Percentiles rank a stretch among this genome's conserved stretches.
phyloP scores from a whole-genome alignment of 2,113 vertebrate genomes.

The Petrocephalus microphthalmus region DNA sequence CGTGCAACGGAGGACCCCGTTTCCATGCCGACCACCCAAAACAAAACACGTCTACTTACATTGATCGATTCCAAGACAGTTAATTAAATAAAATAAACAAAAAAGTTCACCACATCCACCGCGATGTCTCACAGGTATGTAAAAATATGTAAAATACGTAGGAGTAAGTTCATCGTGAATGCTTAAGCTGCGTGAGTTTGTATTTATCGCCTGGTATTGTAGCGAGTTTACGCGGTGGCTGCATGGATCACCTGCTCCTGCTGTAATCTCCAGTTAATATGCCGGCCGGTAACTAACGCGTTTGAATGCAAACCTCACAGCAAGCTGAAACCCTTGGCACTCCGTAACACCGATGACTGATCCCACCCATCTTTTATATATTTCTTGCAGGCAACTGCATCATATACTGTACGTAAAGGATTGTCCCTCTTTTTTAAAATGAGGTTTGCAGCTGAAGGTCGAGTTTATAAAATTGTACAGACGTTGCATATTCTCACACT shows the following conservation, averaged over 20 bases:
- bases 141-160: not conserved
- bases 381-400: not conserved
- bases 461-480: not conserved
- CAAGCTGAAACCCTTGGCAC: not conserved
- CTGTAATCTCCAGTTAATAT: not conserved
- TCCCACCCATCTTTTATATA: not conserved
- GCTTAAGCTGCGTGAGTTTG: not conserved
- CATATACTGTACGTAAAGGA: not conserved
- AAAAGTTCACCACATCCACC: not conserved
- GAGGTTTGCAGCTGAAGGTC: not conserved
- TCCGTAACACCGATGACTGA: not conserved
- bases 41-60: not conserved
- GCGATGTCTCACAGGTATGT: conserved; percentile 4
- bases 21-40: not conserved
- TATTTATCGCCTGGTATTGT: not conserved
- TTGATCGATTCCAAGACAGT: not conserved
- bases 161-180: not conserved
- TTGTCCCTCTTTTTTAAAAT: not conserved
- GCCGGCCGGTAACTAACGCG: not conserved
- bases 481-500: not conserved
- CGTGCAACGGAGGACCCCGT: not conserved
- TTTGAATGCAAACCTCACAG: not conserved
- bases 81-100: not conserved
- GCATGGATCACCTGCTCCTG: not conserved
- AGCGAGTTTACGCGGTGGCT: not conserved